Evolutionary conservation across 2,113 vertebrate species (phyloP).

Genomic region (Alexandromys fortis): DNA sequence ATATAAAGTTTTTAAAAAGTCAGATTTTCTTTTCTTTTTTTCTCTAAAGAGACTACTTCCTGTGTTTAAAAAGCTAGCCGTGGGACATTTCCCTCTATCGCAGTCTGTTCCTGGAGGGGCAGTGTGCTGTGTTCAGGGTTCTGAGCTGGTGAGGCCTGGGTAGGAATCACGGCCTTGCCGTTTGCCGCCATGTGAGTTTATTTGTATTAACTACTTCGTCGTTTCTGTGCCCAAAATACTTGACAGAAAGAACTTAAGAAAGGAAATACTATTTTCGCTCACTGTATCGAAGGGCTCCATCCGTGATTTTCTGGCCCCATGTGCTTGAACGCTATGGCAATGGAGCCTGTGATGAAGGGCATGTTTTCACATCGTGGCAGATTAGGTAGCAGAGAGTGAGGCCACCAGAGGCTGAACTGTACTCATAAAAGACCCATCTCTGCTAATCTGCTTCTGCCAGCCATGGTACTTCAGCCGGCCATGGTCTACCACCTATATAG

Average conservation of each 20-base stretch:
- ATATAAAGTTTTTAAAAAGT: constrained; percentile 3
- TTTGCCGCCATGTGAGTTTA: background rate
- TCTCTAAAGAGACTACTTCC: background rate
- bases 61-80: background rate
- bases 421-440: no score
- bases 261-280: background rate
- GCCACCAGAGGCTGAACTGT: background rate
- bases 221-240: background rate
- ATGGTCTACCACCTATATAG: background rate
- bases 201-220: background rate
- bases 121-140: background rate
- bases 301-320: background rate
- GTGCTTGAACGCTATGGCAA: background rate
- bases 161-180: background rate
- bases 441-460: background rate
- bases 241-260: background rate
- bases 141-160: background rate
- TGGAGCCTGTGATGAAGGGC: background rate
- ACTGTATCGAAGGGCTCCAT: background rate
- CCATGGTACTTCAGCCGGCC: background rate
- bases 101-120: background rate
- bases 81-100: background rate
- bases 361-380: background rate
- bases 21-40: background rate
- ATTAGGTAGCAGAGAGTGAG: background rate